A percentile compares a stretch with the other conserved stretches of the same genome.
These are phyloP conservation scores for Papilio glaucus DNA, from an alignment of 1,140 invertebrate genomes.

Conservation along the genomic window DNA sequence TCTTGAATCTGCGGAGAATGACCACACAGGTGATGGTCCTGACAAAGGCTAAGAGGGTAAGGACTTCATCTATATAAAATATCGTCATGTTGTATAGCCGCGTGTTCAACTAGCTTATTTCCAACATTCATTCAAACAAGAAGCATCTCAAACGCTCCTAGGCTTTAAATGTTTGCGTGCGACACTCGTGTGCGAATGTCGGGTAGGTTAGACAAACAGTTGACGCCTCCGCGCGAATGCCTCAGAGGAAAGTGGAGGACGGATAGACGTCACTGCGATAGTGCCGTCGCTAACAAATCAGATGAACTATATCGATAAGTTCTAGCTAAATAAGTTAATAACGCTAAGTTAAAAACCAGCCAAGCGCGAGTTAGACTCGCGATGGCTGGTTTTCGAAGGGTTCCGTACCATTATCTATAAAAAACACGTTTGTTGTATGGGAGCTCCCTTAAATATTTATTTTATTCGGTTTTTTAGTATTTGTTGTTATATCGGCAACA, in stretches of 20 bases:
- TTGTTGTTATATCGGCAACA: too few relatives aligned
- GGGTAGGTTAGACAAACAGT: conserved; percentile 19
- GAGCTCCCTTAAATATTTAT: too few relatives aligned
- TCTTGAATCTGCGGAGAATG: too few relatives aligned
- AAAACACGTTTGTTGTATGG: too few relatives aligned
- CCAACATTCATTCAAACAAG: background rate
- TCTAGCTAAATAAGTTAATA: background rate
- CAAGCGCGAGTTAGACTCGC: too few relatives aligned
- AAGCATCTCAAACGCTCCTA: background rate
- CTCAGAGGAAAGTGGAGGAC: conserved; percentile 21
- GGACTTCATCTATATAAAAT: too few relatives aligned
- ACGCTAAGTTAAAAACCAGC: background rate
- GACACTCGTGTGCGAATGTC: conserved; percentile 21
- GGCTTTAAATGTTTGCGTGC: conserved; percentile 21
- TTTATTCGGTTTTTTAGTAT: too few relatives aligned
- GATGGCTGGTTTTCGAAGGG: too few relatives aligned
- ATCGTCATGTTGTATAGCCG: too few relatives aligned
- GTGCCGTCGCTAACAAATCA: background rate
- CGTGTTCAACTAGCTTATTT: background rate
- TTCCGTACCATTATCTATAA: too few relatives aligned
- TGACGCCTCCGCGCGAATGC: conserved; percentile 24
- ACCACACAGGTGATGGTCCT: too few relatives aligned
- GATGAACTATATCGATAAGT: conserved; percentile 29
- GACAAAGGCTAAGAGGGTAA: too few relatives aligned
- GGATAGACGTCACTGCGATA: background rate